Percentiles rank a stretch among this genome's conserved stretches.
These are phyloP conservation scores for Globodera ellingtonae DNA, from an alignment of 1,140 invertebrate genomes.

Conservation along the genomic window DNA sequence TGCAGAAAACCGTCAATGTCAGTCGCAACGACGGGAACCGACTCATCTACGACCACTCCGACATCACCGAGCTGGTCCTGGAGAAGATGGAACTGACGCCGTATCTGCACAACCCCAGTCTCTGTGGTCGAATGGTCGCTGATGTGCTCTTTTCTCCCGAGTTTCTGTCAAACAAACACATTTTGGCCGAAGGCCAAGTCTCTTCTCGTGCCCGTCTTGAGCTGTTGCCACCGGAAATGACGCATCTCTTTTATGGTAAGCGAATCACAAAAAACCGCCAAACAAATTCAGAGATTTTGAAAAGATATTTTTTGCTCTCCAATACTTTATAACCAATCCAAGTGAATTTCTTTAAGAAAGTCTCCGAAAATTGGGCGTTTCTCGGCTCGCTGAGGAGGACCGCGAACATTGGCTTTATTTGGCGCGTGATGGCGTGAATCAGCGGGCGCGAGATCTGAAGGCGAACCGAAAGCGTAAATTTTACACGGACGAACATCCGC, in stretches of 20 bases:
- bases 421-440: conserved; percentile 7
- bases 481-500: conserved; percentile 2
- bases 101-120: conserved; percentile 3
- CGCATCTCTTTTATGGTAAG: background rate
- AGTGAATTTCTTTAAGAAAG: background rate
- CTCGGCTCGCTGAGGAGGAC: background rate
- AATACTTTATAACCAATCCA: background rate
- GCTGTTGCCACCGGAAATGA: background rate
- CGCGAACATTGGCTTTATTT: conserved; percentile 4
- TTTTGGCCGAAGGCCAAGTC: conserved; percentile 3
- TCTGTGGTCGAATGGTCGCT: conserved; percentile 1
- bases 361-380: conserved; percentile 6
- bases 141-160: background rate
- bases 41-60: background rate
- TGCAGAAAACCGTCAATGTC: background rate
- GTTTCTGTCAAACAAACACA: background rate
- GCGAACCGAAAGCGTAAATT: conserved; percentile 10
- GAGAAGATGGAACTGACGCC: background rate
- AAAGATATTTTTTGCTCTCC: background rate
- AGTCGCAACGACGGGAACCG: background rate
- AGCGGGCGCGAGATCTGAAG: conserved; percentile 2
- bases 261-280: background rate
- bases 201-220: conserved; percentile 3
- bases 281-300: background rate
- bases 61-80: conserved; percentile 3